These are phyloP conservation scores for Meriones psammophilus DNA, from an alignment of 2,797 vertebrate species.

Conservation along the genomic window DNA sequence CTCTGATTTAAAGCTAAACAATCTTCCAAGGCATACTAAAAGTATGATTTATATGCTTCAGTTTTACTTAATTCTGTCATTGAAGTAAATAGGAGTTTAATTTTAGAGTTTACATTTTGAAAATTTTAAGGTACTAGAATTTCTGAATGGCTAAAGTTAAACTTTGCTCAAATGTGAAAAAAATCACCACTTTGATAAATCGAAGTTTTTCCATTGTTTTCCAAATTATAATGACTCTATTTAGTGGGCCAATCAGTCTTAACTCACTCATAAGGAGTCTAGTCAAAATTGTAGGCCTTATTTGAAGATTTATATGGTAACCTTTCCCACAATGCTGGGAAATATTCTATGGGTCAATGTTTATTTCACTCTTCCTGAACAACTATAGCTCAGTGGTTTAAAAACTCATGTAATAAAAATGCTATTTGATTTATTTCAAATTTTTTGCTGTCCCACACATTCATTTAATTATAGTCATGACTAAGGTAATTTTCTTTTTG, in stretches of 20 bases:
- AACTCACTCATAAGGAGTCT: neutral
- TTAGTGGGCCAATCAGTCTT: neutral
- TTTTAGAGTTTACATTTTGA: neutral
- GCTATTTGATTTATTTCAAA: neutral
- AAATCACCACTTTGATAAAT: conserved; percentile 11
- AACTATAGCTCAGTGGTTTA: neutral
- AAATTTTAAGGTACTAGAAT: neutral
- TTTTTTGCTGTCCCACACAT: neutral
- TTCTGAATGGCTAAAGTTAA: neutral
- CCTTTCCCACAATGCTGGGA: neutral
- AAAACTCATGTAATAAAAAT: neutral
- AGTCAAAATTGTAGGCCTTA: neutral
- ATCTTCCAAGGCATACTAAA: neutral
- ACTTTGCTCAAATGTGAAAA: neutral
- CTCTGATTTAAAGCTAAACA: conserved; percentile 23
- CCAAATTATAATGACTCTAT: neutral
- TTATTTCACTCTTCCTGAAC: neutral
- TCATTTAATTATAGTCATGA: neutral
- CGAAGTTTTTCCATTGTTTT: neutral
- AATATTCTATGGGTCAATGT: neutral
- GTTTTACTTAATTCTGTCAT: conserved; percentile 1
- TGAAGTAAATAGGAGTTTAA: neutral
- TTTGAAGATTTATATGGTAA: neutral
- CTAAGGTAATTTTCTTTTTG: neutral
- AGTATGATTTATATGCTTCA: neutral